Evolutionary conservation across 2,888 invertebrate genomes (phyloP).

Genomic region (Tiliacea aurago): DNA sequence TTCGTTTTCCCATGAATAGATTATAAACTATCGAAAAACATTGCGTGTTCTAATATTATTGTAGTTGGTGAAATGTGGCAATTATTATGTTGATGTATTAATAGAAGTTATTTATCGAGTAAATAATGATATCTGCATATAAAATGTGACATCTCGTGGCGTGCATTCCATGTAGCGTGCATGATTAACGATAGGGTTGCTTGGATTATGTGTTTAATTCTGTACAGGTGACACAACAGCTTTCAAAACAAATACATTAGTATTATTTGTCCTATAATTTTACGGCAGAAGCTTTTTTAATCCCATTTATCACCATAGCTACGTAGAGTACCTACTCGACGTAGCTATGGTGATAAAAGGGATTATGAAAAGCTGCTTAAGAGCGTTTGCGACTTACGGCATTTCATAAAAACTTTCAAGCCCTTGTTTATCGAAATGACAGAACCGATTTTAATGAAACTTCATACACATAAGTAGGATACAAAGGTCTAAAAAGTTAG

Average conservation of each 20-base stretch:
- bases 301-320: background rate
- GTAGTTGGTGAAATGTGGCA: background rate
- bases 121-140: conserved; percentile 4
- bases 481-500: no score
- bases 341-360: no score
- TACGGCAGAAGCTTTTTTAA: background rate
- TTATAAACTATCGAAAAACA: no score
- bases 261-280: background rate
- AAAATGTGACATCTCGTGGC: conserved; percentile 22
- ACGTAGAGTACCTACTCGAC: background rate
- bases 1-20: no score
- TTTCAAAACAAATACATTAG: background rate
- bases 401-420: no score
- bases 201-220: conserved; percentile 16
- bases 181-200: conserved; percentile 28
- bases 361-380: no score
- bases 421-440: no score
- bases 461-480: no score
- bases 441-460: no score
- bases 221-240: background rate
- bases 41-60: background rate
- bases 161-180: conserved; percentile 27
- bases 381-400: no score
- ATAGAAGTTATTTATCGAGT: background rate
- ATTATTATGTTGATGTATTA: conserved; percentile 4